Evolutionary conservation across 2,888 invertebrate species (phyloP).

Genomic region (Coelopa pilipes): DNA sequence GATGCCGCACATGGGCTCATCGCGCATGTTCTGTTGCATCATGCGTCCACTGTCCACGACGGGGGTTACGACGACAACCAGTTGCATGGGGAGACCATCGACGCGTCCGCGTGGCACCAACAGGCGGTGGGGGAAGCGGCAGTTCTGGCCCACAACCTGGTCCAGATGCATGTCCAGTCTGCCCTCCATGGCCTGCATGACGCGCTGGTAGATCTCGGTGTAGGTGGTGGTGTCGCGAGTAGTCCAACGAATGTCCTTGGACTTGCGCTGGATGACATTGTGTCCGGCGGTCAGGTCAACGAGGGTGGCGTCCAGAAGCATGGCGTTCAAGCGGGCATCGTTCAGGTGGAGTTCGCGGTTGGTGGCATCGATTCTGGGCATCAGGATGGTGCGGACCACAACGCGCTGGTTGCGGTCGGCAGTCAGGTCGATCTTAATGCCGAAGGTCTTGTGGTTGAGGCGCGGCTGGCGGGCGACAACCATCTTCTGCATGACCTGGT

Average conservation of each 20-base stretch:
- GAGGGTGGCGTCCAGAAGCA: slow-evolving; percentile 73
- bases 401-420: slow-evolving; percentile 71
- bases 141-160: slow-evolving; percentile 57
- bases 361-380: slow-evolving; percentile 75
- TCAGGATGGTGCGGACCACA: slow-evolving; percentile 74
- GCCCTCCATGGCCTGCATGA: slow-evolving; percentile 67
- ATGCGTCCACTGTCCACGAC: slow-evolving; percentile 48
- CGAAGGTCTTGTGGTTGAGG: slow-evolving; percentile 76
- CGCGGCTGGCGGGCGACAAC: slow-evolving; percentile 72
- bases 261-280: slow-evolving; percentile 57
- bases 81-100: slow-evolving; percentile 73
- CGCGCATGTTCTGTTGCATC: not conserved
- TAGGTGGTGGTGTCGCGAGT: slow-evolving; percentile 70
- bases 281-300: slow-evolving; percentile 70
- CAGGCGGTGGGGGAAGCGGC: slow-evolving; percentile 73
- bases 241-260: slow-evolving; percentile 62
- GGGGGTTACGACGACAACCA: slow-evolving; percentile 72
- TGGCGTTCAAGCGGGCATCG: slow-evolving; percentile 70
- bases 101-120: slow-evolving; percentile 73
- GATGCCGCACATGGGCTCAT: slow-evolving; percentile 40
- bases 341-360: slow-evolving; percentile 59
- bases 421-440: slow-evolving; percentile 71
- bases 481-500: slow-evolving; percentile 48
- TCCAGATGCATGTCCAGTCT: slow-evolving; percentile 63
- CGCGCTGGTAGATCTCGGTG: slow-evolving; percentile 66